Conservation (phyloP, 2,113 vertebrate species). For the Steatornis caripensis region DNA sequence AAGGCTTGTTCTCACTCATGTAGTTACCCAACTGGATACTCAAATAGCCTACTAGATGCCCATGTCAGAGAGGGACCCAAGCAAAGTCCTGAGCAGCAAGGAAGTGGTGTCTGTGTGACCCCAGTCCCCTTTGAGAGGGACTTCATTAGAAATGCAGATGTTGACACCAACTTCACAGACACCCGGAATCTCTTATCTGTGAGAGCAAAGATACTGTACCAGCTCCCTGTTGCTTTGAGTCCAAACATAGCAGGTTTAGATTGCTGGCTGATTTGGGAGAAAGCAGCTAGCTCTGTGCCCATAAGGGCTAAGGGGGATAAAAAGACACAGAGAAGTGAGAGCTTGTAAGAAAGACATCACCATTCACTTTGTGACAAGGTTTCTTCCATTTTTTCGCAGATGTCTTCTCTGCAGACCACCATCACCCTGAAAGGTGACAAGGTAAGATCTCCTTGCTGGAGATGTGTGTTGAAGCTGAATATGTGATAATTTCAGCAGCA, state of each 20-base stretch:
- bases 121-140: not conserved
- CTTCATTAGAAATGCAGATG: not conserved
- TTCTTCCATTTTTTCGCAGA: not conserved
- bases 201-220: not conserved
- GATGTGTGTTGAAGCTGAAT: not conserved
- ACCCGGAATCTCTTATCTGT: not conserved
- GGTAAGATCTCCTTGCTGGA: constrained; percentile 55
- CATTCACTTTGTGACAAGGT: not conserved
- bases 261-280: not conserved
- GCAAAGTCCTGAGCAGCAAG: not conserved
- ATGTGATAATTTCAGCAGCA: not conserved
- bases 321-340: not conserved
- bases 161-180: not conserved
- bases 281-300: not conserved
- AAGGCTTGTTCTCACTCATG: not conserved
- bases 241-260: not conserved
- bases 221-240: not conserved
- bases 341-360: not conserved
- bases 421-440: constrained; percentile 75
- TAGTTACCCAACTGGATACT: not conserved
- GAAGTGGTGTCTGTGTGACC: not conserved
- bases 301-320: not conserved
- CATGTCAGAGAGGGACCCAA: not conserved
- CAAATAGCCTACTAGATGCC: not conserved
- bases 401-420: constrained; percentile 63